Percentiles rank a stretch among this genome's conserved stretches.
Evolutionary conservation across 2,797 vertebrate genomes (phyloP).

Genomic region (Momotus momota): DNA sequence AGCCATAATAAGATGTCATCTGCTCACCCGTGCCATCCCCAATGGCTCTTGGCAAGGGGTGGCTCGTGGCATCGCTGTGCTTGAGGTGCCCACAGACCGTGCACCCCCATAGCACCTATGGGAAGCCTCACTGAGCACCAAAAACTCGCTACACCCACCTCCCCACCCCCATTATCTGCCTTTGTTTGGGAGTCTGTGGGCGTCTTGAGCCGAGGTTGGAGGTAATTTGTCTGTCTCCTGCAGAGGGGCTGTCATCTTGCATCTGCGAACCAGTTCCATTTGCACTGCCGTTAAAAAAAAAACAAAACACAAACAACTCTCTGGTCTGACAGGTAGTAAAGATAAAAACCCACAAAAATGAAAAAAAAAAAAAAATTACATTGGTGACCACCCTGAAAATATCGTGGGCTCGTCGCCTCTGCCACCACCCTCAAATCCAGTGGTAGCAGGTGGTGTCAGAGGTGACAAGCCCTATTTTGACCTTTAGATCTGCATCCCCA

Average conservation of each 20-base stretch:
- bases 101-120: neutral
- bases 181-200: slow-evolving; percentile 55
- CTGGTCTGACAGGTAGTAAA: slow-evolving; percentile 73
- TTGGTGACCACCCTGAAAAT: neutral
- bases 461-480: accelerated
- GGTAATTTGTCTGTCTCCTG: slow-evolving; percentile 73
- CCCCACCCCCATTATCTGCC: neutral
- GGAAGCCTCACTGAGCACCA: neutral
- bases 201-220: slow-evolving; percentile 28
- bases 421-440: neutral
- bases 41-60: neutral
- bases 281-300: slow-evolving; percentile 43
- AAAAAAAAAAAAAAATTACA: neutral
- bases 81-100: accelerated
- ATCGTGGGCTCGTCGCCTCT: accelerated
- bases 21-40: accelerated
- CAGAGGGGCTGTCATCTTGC: slow-evolving; percentile 68
- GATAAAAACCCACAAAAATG: neutral
- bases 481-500: neutral
- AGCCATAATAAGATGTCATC: accelerated
- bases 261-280: slow-evolving; percentile 61
- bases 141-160: neutral
- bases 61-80: accelerated
- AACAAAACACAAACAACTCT: neutral
- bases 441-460: accelerated